Evolutionary conservation across 2,888 invertebrate species (phyloP), one percentile per base, ranked within the genome.

Genomic region (Hofmannophila pseudospretella): DNA sequence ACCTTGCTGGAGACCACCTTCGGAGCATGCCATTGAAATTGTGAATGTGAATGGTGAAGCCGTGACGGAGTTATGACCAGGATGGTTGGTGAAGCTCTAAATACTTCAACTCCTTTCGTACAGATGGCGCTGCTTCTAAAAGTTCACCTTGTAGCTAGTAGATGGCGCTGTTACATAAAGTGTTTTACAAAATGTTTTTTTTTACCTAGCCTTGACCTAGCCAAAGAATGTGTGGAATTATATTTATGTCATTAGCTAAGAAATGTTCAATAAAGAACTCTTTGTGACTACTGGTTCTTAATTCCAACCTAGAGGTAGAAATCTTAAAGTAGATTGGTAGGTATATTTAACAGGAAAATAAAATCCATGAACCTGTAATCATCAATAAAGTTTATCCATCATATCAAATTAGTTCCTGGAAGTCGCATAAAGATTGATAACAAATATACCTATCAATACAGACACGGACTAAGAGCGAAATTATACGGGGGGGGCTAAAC

Each of bases 1-100:
- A 42, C 91, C 92, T 30, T 81, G 77, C 45, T 87, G 82, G 84
- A 60, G 78, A 54, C 82, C 86, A 20, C 78, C 79, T 13, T 82
- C 82, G n/a, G 84, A 81, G 52, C 80, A 81, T 47, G 81, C 85
- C 1, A 64, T 79, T 41, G 86, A 80, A 64, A 67, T 82, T 10
- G 58, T 86, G 11, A 84, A 81, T 45, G 42, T 73, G 20, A 84
- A 82, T 43, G 86, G 84, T 8, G 88, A 88, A 67, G 88, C 87
- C 3, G 74, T 88, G 2, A 88, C 88, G 1, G 88, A 88, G 58
- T 85, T 88, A 84, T 86, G 81, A 84, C n/a, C 23, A n/a, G 8
- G 7, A 20, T 20, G 5, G 8, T 23, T n/a, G 23, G n/a, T 23
- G 8, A 1, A n/a, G 2, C n/a, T 14, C 3, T 5, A 16, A 16